Evolutionary conservation across 2,888 invertebrate genomes (phyloP).

Genomic region (Euphydryas editha): DNA sequence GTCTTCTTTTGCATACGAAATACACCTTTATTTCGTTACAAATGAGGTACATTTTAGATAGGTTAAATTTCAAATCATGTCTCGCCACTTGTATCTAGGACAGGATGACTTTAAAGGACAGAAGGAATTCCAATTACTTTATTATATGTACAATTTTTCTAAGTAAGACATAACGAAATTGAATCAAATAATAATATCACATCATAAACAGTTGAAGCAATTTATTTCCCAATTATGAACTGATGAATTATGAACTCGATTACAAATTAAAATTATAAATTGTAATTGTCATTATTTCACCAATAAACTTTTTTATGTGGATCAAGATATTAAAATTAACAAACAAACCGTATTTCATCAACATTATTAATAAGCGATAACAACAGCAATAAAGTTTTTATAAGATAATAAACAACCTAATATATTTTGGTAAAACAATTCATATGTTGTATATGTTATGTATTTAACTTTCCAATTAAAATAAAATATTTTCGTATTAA

Average conservation of each 20-base stretch:
- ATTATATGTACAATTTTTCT: slow-evolving; percentile 58
- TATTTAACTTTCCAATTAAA: no score
- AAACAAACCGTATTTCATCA: no score
- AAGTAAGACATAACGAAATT: slow-evolving; percentile 40
- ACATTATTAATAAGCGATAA: no score
- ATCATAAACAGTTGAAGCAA: slow-evolving; percentile 11
- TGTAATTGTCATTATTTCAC: no score
- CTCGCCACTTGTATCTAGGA: slow-evolving; percentile 80
- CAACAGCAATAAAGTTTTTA: no score
- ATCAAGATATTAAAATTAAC: no score
- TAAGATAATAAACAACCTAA: no score
- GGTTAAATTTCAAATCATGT: slow-evolving; percentile 62
- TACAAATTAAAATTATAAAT: neutral
- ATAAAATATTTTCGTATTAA: no score
- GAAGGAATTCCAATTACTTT: slow-evolving; percentile 82
- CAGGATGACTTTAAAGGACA: slow-evolving; percentile 77
- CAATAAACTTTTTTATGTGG: no score
- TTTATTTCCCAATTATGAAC: neutral
- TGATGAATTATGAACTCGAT: neutral
- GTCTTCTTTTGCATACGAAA: slow-evolving; percentile 49
- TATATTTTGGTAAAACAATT: no score
- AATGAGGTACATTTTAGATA: slow-evolving; percentile 51
- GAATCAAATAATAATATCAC: slow-evolving; percentile 45
- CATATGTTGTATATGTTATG: no score
- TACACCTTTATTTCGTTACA: slow-evolving; percentile 46